phyloP scores from a whole-genome alignment of 1,140 invertebrate species.

The Tyrophagus putrescentiae region DNA sequence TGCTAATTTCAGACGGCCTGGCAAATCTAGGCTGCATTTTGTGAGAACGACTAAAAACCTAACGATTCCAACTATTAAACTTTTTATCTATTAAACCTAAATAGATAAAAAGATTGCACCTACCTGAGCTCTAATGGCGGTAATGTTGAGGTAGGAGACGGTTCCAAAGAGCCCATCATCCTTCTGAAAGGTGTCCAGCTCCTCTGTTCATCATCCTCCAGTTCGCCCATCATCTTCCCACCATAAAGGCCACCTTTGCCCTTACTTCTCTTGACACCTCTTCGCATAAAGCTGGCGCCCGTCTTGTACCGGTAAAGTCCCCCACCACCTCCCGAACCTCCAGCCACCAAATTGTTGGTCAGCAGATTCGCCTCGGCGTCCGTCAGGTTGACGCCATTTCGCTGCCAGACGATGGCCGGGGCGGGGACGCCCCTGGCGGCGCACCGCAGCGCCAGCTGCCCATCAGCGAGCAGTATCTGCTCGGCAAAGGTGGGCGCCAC shows the following conservation, averaged over 20 bases:
- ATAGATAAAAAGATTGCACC: background rate
- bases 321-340: no score
- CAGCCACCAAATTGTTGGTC: background rate
- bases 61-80: background rate
- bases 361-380: conserved; percentile 19
- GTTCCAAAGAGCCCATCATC: background rate
- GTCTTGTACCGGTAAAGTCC: conserved; percentile 11
- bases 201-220: no score
- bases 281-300: no score
- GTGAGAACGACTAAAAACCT: no score
- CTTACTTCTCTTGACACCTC: background rate
- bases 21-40: no score
- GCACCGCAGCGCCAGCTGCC: conserved; percentile 27
- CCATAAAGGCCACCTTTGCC: no score
- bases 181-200: conserved; percentile 28
- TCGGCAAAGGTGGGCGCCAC: conserved; percentile 25
- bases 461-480: conserved; percentile 24
- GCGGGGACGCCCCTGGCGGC: conserved; percentile 27
- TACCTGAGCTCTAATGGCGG: conserved; percentile 24
- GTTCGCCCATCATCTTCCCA: no score
- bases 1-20: no score
- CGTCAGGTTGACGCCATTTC: conserved; percentile 26
- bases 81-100: background rate
- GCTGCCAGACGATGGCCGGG: conserved; percentile 27
- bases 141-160: conserved; percentile 28